A percentile compares a stretch with the other conserved stretches of the same genome.
Evolutionary conservation across 2,113 vertebrate genomes (phyloP).

Genomic region (Bettongia penicillata): DNA sequence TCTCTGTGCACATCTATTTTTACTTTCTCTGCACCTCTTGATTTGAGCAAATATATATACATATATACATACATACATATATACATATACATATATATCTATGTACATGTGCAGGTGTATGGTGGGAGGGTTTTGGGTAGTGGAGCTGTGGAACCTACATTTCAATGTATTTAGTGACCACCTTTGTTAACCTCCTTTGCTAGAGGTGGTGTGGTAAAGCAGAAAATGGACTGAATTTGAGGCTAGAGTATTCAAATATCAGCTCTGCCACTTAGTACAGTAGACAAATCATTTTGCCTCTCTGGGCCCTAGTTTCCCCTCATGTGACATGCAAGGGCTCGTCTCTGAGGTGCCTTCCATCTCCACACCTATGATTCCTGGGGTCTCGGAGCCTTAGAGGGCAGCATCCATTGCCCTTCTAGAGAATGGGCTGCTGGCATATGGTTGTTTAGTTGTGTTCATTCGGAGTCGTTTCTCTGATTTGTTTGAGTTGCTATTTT

Average conservation of each 20-base stretch:
- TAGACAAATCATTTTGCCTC: not conserved
- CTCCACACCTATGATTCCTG: not conserved
- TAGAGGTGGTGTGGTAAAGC: not conserved
- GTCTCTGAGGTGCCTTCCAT: not conserved
- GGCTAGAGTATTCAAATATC: not conserved
- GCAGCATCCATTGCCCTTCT: not conserved
- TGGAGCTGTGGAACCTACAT: not conserved
- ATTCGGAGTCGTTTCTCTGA: not conserved
- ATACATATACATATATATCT: not conserved
- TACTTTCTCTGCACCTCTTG: slow-evolving; percentile 43
- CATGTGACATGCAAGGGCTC: not conserved
- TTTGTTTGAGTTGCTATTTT: slow-evolving; percentile 46
- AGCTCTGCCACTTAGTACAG: not conserved
- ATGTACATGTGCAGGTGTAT: not conserved
- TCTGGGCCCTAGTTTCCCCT: not conserved
- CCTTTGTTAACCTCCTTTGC: not conserved
- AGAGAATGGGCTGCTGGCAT: slow-evolving; percentile 17
- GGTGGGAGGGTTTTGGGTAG: not conserved
- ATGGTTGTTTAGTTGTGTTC: slow-evolving; percentile 15
- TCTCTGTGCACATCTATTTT: slow-evolving; percentile 21
- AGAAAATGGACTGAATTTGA: not conserved
- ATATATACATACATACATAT: no score
- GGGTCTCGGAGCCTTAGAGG: not conserved
- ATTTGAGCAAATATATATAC: no score
- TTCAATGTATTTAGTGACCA: not conserved